phyloP scores from a whole-genome alignment of 1,140 invertebrate genomes.

The Steinernema feltiae region DNA sequence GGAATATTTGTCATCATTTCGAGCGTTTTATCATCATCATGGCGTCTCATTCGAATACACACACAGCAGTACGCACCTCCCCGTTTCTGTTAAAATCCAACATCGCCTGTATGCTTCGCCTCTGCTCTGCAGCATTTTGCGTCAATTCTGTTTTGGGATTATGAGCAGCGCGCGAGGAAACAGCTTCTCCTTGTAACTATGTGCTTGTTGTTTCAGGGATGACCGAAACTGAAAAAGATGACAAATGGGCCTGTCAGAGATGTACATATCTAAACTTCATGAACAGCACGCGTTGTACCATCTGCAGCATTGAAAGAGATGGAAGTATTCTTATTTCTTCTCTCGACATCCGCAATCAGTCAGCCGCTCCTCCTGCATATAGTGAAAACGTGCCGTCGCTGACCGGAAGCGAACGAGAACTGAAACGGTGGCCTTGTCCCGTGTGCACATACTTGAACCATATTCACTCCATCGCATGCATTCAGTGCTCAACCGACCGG shows the following conservation, averaged over 20 bases:
- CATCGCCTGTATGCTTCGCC: too few species aligned
- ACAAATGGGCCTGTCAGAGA: not conserved
- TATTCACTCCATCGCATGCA: not conserved
- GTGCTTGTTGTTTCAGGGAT: not conserved
- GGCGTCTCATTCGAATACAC: too few species aligned
- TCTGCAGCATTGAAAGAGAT: not conserved
- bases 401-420: not conserved
- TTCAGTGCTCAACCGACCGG: not conserved
- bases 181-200: not conserved
- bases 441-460: not conserved
- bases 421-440: not conserved
- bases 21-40: too few species aligned
- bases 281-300: not conserved
- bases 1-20: too few species aligned
- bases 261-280: not conserved
- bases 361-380: not conserved
- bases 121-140: too few species aligned
- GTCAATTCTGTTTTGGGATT: too few species aligned
- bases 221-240: conserved; percentile 8
- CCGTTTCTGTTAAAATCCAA: too few species aligned
- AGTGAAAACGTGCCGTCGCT: not conserved
- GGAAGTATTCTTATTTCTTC: not conserved
- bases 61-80: too few species aligned
- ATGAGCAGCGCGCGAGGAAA: too few species aligned
- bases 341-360: not conserved